Conservation (phyloP, 1,140 invertebrate species). For the Lordiphosa clarofinis region DNA sequence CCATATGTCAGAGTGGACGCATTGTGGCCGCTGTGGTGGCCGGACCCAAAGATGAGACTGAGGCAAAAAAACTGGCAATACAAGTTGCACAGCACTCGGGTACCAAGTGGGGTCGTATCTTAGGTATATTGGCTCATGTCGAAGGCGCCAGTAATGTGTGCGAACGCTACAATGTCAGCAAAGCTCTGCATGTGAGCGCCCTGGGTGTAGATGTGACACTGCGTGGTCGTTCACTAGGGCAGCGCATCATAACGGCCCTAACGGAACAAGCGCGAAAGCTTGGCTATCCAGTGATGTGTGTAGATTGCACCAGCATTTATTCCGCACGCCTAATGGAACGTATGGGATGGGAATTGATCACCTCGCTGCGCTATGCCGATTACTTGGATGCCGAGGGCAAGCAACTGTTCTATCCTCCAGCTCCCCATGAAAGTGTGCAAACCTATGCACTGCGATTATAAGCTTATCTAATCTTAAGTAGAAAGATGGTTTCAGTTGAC, state of each 20-base stretch:
- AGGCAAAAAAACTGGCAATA: conserved; percentile 9
- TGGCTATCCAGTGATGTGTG: conserved; percentile 40
- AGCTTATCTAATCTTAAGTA: background rate
- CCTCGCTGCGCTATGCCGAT: conserved; percentile 31
- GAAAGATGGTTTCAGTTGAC: no score
- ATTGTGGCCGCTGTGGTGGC: conserved; percentile 51
- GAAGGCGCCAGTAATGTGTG: conserved; percentile 44
- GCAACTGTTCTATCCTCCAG: conserved; percentile 43
- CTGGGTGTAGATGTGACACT: conserved; percentile 36
- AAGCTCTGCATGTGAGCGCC: conserved; percentile 46
- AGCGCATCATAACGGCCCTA: conserved; percentile 31
- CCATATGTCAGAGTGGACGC: conserved; percentile 13
- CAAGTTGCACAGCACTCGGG: conserved; percentile 14
- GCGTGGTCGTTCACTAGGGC: conserved; percentile 42
- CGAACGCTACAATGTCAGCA: conserved; percentile 22
- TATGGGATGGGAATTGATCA: conserved; percentile 39
- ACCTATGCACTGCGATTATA: conserved; percentile 30
- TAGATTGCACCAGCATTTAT: conserved; percentile 62
- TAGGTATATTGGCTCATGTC: conserved; percentile 28
- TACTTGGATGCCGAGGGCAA: conserved; percentile 41
- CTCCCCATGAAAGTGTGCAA: conserved; percentile 50
- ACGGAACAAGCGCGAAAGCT: conserved; percentile 14
- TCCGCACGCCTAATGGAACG: conserved; percentile 42
- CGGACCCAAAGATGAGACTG: conserved; percentile 36
- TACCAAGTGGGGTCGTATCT: conserved; percentile 57